phyloP scores from a whole-genome alignment of 2,113 vertebrate species.

The Tylochromis polylepis region DNA sequence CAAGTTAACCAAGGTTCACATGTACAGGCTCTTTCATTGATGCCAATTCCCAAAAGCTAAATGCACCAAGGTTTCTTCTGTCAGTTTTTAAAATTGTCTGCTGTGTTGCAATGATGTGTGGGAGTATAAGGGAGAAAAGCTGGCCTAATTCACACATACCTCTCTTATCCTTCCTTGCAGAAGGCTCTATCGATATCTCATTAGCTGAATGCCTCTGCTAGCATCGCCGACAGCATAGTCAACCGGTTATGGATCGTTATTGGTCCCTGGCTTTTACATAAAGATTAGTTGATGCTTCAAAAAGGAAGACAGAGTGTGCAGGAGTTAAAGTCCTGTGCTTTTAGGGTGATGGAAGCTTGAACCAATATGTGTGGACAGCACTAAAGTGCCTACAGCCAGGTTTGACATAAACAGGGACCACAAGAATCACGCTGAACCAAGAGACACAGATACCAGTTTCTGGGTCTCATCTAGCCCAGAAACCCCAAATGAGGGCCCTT shows the following conservation, averaged over 20 bases:
- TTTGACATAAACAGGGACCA: background rate
- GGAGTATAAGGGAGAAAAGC: background rate
- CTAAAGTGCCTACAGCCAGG: background rate
- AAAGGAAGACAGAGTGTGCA: background rate
- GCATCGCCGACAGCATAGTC: background rate
- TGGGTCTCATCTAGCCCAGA: background rate
- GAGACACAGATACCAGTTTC: background rate
- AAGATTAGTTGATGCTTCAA: background rate
- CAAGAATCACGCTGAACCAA: background rate
- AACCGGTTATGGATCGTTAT: background rate
- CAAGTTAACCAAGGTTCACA: background rate
- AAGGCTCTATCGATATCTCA: background rate
- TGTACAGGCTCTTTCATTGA: background rate
- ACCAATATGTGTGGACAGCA: background rate
- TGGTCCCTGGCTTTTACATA: background rate
- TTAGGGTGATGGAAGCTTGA: background rate
- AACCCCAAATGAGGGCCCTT: background rate
- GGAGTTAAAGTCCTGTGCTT: background rate
- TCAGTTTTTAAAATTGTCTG: background rate
- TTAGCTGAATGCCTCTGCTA: background rate
- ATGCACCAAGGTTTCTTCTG: background rate
- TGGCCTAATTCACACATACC: background rate
- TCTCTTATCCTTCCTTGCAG: background rate
- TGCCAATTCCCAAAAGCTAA: background rate
- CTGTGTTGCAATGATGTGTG: background rate